These are phyloP conservation scores for Eilema depressum DNA, from an alignment of 2,888 invertebrate genomes.

Conservation along the genomic window DNA sequence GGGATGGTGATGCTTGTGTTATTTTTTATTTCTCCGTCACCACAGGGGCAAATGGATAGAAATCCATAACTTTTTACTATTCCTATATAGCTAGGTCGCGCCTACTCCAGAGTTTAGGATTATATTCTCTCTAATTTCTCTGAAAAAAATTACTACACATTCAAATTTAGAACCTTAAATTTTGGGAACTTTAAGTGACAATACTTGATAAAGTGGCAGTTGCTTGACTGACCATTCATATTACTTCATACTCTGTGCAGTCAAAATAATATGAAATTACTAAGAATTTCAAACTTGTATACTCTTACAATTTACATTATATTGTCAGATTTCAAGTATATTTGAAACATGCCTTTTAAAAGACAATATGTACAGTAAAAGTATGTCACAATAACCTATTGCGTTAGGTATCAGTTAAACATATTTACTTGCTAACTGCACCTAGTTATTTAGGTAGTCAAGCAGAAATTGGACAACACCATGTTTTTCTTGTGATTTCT, in stretches of 20 bases:
- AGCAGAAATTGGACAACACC: background rate
- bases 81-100: no score
- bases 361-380: background rate
- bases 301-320: background rate
- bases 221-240: background rate
- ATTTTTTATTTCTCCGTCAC: no score
- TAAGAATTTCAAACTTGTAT: background rate
- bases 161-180: background rate
- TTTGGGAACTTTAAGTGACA: background rate
- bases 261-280: background rate
- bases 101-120: no score
- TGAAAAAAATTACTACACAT: no score
- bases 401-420: background rate
- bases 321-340: background rate
- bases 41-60: no score
- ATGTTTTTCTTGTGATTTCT: background rate
- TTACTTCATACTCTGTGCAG: background rate
- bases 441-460: background rate
- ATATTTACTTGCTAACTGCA: background rate
- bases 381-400: constrained; percentile 1
- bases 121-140: no score
- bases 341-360: background rate
- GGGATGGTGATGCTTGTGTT: no score
- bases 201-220: background rate
- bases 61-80: no score